A percentile compares a stretch with the other conserved stretches of the same genome.
Evolutionary conservation across 2,888 invertebrate species (phyloP).

Genomic region (Tryphoninae sp.): DNA sequence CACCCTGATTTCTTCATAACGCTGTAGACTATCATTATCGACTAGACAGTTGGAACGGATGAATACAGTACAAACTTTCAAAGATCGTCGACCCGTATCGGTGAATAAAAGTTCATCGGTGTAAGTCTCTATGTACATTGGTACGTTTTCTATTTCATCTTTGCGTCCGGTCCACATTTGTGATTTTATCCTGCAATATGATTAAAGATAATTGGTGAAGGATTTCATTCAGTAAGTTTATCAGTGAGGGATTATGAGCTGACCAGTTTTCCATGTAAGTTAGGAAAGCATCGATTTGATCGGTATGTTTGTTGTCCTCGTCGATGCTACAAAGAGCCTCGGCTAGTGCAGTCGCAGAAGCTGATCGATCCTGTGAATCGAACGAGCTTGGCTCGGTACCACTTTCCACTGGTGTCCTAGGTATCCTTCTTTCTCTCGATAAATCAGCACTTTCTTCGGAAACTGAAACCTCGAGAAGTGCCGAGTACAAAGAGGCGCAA

Average conservation of each 20-base stretch:
- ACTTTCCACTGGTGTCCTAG: conserved; percentile 12
- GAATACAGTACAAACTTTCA: conserved; percentile 74
- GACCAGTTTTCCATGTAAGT: conserved; percentile 74
- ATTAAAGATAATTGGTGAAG: conserved; percentile 26
- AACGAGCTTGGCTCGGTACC: conserved; percentile 67
- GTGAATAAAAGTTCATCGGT: conserved; percentile 79
- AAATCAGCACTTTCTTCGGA: conserved; percentile 25
- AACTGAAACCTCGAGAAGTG: conserved; percentile 74
- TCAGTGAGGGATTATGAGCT: not conserved
- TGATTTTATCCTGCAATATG: conserved; percentile 61
- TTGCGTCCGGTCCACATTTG: conserved; percentile 29
- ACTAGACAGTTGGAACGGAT: not conserved
- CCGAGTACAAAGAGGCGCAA: conserved; percentile 86
- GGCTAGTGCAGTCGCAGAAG: conserved; percentile 86
- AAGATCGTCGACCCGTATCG: conserved; percentile 76
- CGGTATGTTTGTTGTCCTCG: conserved; percentile 90
- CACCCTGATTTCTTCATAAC: not conserved
- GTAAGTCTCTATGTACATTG: conserved; percentile 74
- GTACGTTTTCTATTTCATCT: conserved; percentile 67
- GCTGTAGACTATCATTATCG: not conserved
- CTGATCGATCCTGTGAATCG: conserved; percentile 67
- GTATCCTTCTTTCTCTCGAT: conserved; percentile 29
- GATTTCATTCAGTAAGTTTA: not conserved
- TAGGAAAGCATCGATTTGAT: conserved; percentile 87
- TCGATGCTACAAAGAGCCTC: conserved; percentile 91